These are phyloP conservation scores for Oryzias celebensis DNA, from an alignment of 2,113 vertebrate genomes.

Conservation along the genomic window DNA sequence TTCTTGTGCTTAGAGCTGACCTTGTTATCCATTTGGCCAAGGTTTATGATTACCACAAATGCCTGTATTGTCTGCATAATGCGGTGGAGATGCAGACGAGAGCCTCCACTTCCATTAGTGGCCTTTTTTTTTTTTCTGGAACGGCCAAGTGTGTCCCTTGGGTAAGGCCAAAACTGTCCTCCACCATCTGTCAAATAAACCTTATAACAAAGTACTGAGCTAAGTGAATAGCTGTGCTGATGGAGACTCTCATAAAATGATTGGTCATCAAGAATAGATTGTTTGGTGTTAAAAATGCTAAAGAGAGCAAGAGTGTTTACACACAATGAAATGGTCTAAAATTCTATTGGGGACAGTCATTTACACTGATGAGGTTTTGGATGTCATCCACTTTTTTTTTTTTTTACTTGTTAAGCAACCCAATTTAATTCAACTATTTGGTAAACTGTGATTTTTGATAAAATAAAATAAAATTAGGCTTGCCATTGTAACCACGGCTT, in stretches of 20 bases:
- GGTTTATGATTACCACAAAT: conserved; percentile 85
- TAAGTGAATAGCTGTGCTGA: conserved; percentile 52
- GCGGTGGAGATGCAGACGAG: conserved; percentile 75
- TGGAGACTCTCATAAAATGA: conserved; percentile 44
- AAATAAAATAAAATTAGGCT: too few relatives aligned
- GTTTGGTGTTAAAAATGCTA: conserved; percentile 25
- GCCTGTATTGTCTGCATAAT: conserved; percentile 85
- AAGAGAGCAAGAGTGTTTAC: conserved; percentile 24
- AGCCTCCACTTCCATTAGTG: conserved; percentile 88
- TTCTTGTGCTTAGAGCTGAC: conserved; percentile 73
- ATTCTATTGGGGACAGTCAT: conserved; percentile 1
- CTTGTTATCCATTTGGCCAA: conserved; percentile 83
- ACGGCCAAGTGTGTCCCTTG: conserved; percentile 86
- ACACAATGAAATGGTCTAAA: conserved; percentile 25
- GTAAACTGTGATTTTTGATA: too few relatives aligned
- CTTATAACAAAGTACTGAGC: conserved; percentile 61
- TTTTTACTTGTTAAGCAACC: background rate
- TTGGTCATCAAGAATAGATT: conserved; percentile 43
- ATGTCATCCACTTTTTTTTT: background rate
- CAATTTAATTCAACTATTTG: too few relatives aligned
- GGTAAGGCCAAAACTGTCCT: conserved; percentile 69
- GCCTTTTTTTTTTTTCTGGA: conserved; percentile 84
- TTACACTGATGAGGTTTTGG: conserved; percentile 8
- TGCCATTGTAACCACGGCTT: conserved; percentile 26
- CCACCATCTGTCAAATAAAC: conserved; percentile 50